Conservation (phyloP, 2,888 invertebrate species). For the Ctenicera cuprea region DNA sequence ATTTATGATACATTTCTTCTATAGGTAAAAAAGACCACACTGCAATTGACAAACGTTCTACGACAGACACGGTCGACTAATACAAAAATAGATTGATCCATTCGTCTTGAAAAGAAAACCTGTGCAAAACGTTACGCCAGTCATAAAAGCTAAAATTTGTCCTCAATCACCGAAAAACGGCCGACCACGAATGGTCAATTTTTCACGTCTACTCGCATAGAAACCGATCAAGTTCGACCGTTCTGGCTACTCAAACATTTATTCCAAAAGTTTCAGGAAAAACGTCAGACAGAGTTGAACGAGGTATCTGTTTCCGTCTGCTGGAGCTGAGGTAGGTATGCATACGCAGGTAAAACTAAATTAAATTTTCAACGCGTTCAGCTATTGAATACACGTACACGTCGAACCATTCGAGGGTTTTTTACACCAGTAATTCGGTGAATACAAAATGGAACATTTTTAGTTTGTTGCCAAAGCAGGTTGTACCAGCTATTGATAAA, state of each 20-base stretch:
- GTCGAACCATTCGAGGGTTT: conserved; percentile 15
- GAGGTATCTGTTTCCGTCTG: not conserved
- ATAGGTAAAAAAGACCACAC: conserved; percentile 12
- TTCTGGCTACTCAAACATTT: conserved; percentile 36
- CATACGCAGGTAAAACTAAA: conserved; percentile 32
- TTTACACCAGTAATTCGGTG: not conserved
- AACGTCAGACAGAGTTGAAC: not conserved
- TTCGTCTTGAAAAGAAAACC: conserved; percentile 41
- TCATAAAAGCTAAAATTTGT: conserved; percentile 48
- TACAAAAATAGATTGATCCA: conserved; percentile 40
- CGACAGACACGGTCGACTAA: conserved; percentile 29
- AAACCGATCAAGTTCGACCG: conserved; percentile 33
- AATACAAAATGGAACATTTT: conserved; percentile 1
- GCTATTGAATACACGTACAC: conserved; percentile 10
- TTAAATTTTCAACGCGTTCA: conserved; percentile 30
- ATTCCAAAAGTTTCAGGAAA: conserved; percentile 31
- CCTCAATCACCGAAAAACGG: conserved; percentile 47
- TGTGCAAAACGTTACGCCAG: conserved; percentile 37
- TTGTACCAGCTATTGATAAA: not conserved
- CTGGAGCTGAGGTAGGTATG: conserved; percentile 18
- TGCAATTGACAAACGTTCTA: conserved; percentile 28
- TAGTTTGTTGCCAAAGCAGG: conserved; percentile 7
- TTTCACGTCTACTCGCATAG: conserved; percentile 29
- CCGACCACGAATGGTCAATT: conserved; percentile 43
- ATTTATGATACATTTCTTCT: conserved; percentile 41